Evolutionary conservation across 92 coral and sea anemone species (phyloP).

Genomic region (Actinostola sp.): DNA sequence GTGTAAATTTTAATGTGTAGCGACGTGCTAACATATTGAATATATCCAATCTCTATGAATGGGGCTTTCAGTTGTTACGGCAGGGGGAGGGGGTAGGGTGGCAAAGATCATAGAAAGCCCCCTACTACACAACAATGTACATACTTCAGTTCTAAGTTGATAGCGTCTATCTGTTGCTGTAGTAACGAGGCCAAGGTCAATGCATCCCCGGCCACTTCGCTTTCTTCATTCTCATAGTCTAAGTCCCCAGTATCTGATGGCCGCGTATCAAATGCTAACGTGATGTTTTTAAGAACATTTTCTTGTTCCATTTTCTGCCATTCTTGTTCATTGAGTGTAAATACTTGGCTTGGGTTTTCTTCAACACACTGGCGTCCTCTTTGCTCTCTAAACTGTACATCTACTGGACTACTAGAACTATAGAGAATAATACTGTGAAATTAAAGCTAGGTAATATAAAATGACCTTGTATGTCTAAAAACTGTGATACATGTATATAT

Average conservation of each 20-base stretch:
- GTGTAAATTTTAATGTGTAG: too few relatives aligned
- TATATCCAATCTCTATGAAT: too few relatives aligned
- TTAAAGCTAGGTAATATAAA: too few relatives aligned
- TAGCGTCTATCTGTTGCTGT: conserved; percentile 96
- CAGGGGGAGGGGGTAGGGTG: too few relatives aligned
- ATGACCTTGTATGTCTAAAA: too few relatives aligned
- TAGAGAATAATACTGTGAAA: too few relatives aligned
- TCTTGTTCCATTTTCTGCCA: conserved; percentile 98
- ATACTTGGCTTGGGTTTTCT: conserved; percentile 87
- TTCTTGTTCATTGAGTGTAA: conserved; percentile 95
- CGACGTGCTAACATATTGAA: too few relatives aligned
- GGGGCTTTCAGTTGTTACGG: too few relatives aligned
- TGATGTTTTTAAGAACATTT: conserved; percentile 78
- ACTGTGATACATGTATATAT: too few relatives aligned
- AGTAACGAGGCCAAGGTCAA: conserved; percentile 85
- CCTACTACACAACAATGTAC: too few relatives aligned
- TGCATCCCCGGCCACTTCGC: conserved; percentile 85
- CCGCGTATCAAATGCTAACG: conserved; percentile 88
- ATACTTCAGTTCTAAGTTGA: conserved; percentile 85
- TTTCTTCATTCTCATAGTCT: conserved; percentile 45
- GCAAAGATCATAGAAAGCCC: too few relatives aligned
- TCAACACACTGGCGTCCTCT: conserved; percentile 86
- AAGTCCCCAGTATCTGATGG: conserved; percentile 66
- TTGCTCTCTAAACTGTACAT: conserved; percentile 71
- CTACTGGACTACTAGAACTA: conserved; percentile 2